phyloP scores from a whole-genome alignment of 1,140 invertebrate species.

The Leptinotarsa texana region DNA sequence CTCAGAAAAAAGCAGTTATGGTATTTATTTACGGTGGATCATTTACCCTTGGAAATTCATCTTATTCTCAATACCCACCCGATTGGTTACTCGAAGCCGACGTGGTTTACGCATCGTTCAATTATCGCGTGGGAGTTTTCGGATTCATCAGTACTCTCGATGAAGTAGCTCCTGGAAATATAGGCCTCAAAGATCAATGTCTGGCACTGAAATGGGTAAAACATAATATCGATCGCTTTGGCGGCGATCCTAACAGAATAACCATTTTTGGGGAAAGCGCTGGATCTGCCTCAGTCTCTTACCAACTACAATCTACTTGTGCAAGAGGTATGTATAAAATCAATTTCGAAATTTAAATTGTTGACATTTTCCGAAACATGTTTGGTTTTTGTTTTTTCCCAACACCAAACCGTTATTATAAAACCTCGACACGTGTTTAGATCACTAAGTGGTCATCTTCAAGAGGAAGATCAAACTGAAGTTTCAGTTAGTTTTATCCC shows the following conservation, averaged over 20 bases:
- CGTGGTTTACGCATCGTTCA: conserved; percentile 70
- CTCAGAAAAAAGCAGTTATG: conserved; percentile 23
- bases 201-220: conserved; percentile 71
- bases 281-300: conserved; percentile 64
- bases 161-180: conserved; percentile 66
- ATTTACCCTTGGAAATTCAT: conserved; percentile 67
- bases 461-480: too few species aligned
- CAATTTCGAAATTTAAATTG: too few species aligned
- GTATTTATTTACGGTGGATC: conserved; percentile 78
- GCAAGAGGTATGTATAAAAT: conserved; percentile 56
- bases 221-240: conserved; percentile 70
- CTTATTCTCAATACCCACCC: conserved; percentile 64
- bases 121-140: conserved; percentile 70
- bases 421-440: too few species aligned
- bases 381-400: too few species aligned
- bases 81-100: conserved; percentile 68
- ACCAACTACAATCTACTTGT: conserved; percentile 69
- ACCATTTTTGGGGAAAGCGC: conserved; percentile 72
- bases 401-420: too few species aligned
- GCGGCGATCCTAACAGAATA: conserved; percentile 70
- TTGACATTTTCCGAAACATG: too few species aligned
- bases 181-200: conserved; percentile 73
- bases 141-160: conserved; percentile 57
- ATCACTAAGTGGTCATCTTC: too few species aligned
- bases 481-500: too few species aligned